Conservation (phyloP, 2,888 invertebrate species). For the Philonicus albiceps region DNA sequence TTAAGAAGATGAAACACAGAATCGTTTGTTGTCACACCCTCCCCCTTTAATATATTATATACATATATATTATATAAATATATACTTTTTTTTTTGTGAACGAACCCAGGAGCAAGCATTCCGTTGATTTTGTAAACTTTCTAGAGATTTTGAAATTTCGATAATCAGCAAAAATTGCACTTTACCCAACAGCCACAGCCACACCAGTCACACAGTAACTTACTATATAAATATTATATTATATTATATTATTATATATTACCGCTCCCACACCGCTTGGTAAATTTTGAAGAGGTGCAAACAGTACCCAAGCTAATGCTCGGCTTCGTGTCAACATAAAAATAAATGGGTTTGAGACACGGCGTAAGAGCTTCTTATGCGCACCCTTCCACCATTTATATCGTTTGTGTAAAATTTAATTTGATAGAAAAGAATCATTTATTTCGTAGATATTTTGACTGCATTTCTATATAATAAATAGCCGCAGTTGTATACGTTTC, state of each 20-base stretch:
- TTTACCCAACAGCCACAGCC: slow-evolving; percentile 3
- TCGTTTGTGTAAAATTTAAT: slow-evolving; percentile 11
- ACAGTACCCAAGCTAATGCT: background rate
- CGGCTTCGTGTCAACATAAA: background rate
- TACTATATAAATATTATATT: background rate
- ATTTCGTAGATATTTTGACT: background rate
- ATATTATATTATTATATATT: background rate
- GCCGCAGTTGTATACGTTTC: background rate
- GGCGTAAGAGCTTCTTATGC: slow-evolving; percentile 33
- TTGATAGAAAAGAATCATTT: background rate
- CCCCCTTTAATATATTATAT: background rate
- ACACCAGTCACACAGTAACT: slow-evolving; percentile 22
- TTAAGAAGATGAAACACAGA: slow-evolving; percentile 49
- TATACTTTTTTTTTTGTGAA: background rate
- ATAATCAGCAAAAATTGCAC: slow-evolving; percentile 39
- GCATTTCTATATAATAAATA: background rate
- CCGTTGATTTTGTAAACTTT: background rate
- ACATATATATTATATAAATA: background rate
- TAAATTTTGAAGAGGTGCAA: background rate
- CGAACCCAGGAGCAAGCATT: slow-evolving; percentile 26
- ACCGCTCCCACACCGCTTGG: slow-evolving; percentile 1
- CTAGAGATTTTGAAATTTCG: slow-evolving; percentile 38
- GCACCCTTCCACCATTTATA: slow-evolving; percentile 15
- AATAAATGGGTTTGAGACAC: background rate
- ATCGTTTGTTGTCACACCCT: slow-evolving; percentile 25